These are phyloP conservation scores for Panagrolaimus sp. DNA, from an alignment of 1,140 invertebrate genomes.

Conservation along the genomic window DNA sequence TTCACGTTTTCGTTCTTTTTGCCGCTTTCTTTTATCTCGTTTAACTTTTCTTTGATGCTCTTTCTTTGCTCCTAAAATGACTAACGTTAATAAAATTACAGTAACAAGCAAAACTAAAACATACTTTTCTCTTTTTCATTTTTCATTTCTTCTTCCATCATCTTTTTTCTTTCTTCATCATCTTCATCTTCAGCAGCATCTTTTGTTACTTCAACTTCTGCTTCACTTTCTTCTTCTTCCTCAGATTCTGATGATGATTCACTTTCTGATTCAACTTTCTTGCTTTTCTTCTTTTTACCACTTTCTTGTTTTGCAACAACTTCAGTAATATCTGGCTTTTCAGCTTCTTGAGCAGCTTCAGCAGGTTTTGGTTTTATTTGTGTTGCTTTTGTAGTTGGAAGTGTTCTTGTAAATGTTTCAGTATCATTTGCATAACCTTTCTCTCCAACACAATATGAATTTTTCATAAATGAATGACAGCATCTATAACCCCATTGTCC, in stretches of 20 bases:
- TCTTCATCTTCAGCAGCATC: not conserved
- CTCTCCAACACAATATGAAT: constrained; percentile 72
- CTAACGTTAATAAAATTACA: not conserved
- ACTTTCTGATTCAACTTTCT: not conserved
- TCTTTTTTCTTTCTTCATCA: constrained; percentile 19
- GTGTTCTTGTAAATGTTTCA: constrained; percentile 18
- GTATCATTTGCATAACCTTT: constrained; percentile 62
- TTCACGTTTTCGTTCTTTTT: constrained; percentile 33
- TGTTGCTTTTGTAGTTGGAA: not conserved
- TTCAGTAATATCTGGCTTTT: not conserved
- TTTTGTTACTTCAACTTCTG: constrained; percentile 1
- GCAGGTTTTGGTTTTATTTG: not conserved
- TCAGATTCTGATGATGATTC: constrained; percentile 17
- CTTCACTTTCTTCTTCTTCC: constrained; percentile 20
- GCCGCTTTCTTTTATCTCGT: constrained; percentile 32
- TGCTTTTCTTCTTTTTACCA: constrained; percentile 14
- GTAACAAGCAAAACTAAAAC: not conserved
- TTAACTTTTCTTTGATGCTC: constrained; percentile 30
- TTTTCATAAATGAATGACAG: constrained; percentile 86
- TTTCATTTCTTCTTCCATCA: constrained; percentile 16
- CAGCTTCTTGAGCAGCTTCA: not conserved
- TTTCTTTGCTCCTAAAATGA: constrained; percentile 25
- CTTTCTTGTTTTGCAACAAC: constrained; percentile 20
- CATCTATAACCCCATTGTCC: constrained; percentile 89
- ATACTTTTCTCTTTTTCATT: constrained; percentile 26